Conservation (phyloP, 2,888 invertebrate genomes). For the Leptarthrus brevirostris region DNA sequence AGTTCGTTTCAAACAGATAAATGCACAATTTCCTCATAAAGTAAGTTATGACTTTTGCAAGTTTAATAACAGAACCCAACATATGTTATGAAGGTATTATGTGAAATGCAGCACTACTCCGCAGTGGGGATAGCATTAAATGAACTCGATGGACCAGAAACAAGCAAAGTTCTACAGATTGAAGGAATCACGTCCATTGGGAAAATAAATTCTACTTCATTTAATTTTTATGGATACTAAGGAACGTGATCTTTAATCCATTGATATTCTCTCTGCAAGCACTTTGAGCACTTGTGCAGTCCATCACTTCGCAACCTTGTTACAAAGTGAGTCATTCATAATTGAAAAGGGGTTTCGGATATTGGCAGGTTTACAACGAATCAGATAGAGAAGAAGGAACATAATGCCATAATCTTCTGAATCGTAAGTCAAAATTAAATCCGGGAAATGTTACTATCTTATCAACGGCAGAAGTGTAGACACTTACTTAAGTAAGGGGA, state of each 20-base stretch:
- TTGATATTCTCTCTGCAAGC: neutral
- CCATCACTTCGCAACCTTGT: neutral
- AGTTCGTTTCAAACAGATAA: no score
- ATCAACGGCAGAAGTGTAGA: neutral
- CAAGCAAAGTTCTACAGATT: no score
- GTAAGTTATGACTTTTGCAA: no score
- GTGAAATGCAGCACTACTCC: no score
- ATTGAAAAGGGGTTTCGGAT: neutral
- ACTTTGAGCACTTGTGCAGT: neutral
- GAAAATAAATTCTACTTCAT: conserved; percentile 17
- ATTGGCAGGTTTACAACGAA: conserved; percentile 7
- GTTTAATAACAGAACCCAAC: no score
- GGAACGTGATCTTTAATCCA: conserved; percentile 3
- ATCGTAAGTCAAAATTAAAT: conserved; percentile 7
- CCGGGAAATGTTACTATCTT: neutral
- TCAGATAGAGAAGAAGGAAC: neutral
- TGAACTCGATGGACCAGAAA: no score
- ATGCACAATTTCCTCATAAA: no score
- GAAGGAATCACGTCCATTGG: conserved; percentile 8
- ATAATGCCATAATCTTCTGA: neutral
- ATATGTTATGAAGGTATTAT: no score
- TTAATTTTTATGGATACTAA: conserved; percentile 19
- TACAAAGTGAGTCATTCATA: neutral
- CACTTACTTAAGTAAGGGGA: neutral
- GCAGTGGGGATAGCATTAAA: no score